These are phyloP conservation scores for Rambutsinella grinnellia DNA, from an alignment of 2,888 invertebrate species.

Conservation along the genomic window DNA sequence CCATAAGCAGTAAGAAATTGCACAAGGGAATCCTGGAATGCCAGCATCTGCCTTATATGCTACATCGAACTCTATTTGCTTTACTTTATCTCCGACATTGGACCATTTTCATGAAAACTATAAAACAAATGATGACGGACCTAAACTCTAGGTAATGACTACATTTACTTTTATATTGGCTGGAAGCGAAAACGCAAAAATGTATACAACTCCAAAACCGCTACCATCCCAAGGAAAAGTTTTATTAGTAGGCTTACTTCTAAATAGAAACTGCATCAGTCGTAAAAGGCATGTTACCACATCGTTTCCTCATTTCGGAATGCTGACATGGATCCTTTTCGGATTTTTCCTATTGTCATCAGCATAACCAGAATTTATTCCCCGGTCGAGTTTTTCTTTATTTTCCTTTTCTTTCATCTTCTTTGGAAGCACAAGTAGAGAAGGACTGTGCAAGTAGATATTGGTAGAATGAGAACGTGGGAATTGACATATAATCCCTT, in stretches of 20 bases:
- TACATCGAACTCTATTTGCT: background rate
- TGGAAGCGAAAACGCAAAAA: too few relatives aligned
- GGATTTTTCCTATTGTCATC: background rate
- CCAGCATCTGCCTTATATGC: background rate
- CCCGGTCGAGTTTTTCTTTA: conserved; percentile 4
- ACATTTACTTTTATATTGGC: background rate
- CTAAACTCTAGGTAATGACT: conserved; percentile 1
- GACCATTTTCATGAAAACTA: background rate
- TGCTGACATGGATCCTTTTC: conserved; percentile 23
- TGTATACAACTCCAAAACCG: background rate
- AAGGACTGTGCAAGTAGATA: too few relatives aligned
- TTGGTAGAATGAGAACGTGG: too few relatives aligned
- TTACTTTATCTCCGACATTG: background rate
- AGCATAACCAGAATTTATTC: conserved; percentile 31
- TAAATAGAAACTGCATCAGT: background rate
- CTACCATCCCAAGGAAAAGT: background rate
- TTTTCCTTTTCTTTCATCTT: background rate
- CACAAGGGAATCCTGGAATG: too few relatives aligned
- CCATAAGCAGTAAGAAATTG: too few relatives aligned
- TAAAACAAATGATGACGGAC: background rate
- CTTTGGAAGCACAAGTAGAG: background rate
- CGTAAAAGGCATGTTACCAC: conserved; percentile 6
- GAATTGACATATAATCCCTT: too few relatives aligned
- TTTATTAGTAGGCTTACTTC: conserved; percentile 8
- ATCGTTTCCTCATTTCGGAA: background rate